Evolutionary conservation across 2,113 vertebrate genomes (phyloP).

Genomic region (Ictalurus punctatus): DNA sequence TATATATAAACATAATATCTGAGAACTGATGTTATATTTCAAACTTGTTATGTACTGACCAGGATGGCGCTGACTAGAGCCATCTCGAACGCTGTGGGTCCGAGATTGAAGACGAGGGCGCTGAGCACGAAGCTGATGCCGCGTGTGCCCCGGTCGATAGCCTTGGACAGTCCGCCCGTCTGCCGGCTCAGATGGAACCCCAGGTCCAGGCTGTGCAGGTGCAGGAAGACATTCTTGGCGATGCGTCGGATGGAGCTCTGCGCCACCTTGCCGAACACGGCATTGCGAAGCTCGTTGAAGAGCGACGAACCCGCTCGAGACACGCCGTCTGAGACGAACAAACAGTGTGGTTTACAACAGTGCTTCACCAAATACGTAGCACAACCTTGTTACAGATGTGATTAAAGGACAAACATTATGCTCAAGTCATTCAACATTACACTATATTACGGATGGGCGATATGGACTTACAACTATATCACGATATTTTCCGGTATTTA

Average conservation of each 20-base stretch:
- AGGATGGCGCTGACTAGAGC: constrained; percentile 88
- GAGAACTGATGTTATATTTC: background rate
- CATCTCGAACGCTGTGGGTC: constrained; percentile 95
- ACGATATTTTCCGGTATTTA: too few relatives aligned
- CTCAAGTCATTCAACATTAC: background rate
- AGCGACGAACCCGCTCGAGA: constrained; percentile 86
- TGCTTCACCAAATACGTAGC: background rate
- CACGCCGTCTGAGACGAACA: constrained; percentile 79
- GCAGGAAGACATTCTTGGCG: constrained; percentile 94
- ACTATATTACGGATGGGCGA: background rate
- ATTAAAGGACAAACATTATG: background rate
- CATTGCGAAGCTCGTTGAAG: constrained; percentile 96
- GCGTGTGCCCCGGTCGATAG: constrained; percentile 94
- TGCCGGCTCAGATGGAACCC: constrained; percentile 94
- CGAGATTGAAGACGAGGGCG: constrained; percentile 93
- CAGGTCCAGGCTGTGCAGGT: constrained; percentile 94
- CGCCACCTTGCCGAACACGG: constrained; percentile 95
- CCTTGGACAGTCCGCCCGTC: constrained; percentile 94
- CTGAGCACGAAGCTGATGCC: constrained; percentile 97
- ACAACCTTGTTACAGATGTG: background rate
- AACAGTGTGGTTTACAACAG: background rate
- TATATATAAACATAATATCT: background rate
- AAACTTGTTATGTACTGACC: constrained; percentile 71
- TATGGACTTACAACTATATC: too few relatives aligned
- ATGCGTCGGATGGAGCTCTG: constrained; percentile 96